Conservation (phyloP, 1,140 invertebrate genomes). For the Neodiprion lecontei region DNA sequence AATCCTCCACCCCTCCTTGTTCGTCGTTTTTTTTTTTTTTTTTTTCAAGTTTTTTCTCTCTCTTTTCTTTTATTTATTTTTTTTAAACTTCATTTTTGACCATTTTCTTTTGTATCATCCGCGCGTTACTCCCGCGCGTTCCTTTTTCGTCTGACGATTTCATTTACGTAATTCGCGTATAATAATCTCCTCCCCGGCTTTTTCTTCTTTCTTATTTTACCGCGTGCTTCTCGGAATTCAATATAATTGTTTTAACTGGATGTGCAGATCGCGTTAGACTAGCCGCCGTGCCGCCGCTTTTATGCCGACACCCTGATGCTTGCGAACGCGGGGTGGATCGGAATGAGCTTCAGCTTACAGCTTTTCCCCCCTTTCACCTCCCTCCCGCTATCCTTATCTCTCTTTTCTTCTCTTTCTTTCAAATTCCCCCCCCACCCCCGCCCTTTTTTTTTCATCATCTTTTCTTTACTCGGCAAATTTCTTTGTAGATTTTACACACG, state of each 20-base stretch:
- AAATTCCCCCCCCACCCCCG: not conserved
- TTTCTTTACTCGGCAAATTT: too few relatives aligned
- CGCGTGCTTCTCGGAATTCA: not conserved
- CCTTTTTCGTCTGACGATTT: not conserved
- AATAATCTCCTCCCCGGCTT: not conserved
- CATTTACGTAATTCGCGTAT: not conserved
- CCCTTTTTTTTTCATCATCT: too few relatives aligned
- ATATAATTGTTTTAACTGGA: slow-evolving; percentile 5
- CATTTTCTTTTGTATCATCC: too few relatives aligned
- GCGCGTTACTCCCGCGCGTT: too few relatives aligned
- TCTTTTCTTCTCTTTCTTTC: not conserved
- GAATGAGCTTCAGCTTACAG: not conserved
- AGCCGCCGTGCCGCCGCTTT: too few relatives aligned
- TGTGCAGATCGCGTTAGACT: not conserved
- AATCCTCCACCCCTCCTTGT: not conserved
- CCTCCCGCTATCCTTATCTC: not conserved
- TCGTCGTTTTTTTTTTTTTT: not conserved
- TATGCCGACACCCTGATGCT: too few relatives aligned
- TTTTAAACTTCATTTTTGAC: too few relatives aligned
- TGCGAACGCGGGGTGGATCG: not conserved
- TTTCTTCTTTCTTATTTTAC: not conserved
- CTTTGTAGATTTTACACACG: not conserved
- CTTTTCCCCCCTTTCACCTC: not conserved
- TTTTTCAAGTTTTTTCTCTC: too few relatives aligned
- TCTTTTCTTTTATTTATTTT: not conserved